Percentiles rank a stretch among this genome's conserved stretches.
Conservation (phyloP, 1,140 invertebrate species). For the Brachionus paranguensis region DNA sequence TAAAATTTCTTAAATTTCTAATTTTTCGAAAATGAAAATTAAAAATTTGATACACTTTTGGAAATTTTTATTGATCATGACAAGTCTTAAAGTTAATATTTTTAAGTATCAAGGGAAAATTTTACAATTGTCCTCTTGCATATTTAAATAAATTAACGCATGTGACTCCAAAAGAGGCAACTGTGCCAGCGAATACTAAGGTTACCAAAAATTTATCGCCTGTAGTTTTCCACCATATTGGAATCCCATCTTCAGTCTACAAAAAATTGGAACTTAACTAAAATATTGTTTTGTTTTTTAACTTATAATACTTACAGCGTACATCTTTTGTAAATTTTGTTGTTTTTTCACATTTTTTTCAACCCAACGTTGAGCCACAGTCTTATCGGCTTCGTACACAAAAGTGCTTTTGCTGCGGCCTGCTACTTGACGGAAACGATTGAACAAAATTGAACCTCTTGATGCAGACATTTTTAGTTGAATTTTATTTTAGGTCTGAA, state of each 20-base stretch:
- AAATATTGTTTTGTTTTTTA: neutral
- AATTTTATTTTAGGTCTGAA: neutral
- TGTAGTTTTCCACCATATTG: conserved; percentile 34
- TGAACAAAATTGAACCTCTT: conserved; percentile 15
- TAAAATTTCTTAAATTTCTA: neutral
- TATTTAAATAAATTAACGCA: conserved; percentile 12
- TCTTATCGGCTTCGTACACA: conserved; percentile 31
- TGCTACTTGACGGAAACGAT: neutral
- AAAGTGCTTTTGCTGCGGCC: conserved; percentile 11
- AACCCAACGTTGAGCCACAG: conserved; percentile 18
- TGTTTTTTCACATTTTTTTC: conserved; percentile 20
- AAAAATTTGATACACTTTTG: neutral
- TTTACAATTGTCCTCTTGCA: conserved; percentile 27
- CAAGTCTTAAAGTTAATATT: neutral
- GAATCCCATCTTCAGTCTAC: neutral
- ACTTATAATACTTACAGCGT: neutral
- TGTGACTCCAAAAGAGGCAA: neutral
- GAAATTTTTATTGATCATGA: neutral
- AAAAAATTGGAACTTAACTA: neutral
- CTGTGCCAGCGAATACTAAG: neutral
- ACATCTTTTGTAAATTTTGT: conserved; percentile 32
- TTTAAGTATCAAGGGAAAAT: neutral
- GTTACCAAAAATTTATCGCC: conserved; percentile 22
- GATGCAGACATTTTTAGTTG: neutral
- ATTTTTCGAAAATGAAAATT: neutral